These are phyloP conservation scores for Hyperopisus bebe DNA, from an alignment of 2,113 vertebrate genomes.

Conservation along the genomic window DNA sequence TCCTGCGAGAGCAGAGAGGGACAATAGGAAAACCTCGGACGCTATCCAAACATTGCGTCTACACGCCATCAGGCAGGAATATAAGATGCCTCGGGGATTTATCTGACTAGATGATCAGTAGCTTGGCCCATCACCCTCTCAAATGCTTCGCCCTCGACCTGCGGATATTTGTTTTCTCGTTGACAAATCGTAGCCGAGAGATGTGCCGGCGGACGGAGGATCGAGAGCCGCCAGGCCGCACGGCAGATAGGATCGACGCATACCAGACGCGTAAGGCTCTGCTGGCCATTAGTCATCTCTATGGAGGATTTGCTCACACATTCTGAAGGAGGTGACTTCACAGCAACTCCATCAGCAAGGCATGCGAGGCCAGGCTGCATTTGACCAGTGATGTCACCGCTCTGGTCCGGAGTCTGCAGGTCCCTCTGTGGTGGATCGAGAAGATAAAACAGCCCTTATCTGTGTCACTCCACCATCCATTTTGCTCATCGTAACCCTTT, in stretches of 20 bases:
- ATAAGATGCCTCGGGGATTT: not conserved
- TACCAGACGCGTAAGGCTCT: not conserved
- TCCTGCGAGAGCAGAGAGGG: not conserved
- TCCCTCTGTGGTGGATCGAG: not conserved
- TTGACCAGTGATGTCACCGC: slow-evolving; percentile 28
- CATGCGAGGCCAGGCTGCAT: slow-evolving; percentile 20
- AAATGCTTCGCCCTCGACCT: not conserved
- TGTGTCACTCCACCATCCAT: not conserved
- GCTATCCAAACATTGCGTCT: not conserved
- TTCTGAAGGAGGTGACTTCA: slow-evolving; percentile 30
- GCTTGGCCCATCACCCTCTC: not conserved
- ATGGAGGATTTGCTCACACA: not conserved
- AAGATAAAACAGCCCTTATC: not conserved
- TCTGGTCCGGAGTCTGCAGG: not conserved
- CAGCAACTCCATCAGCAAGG: slow-evolving; percentile 19
- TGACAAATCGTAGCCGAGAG: not conserved
- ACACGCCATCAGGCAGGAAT: not conserved
- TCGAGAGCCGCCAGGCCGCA: not conserved
- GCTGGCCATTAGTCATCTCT: slow-evolving; percentile 5
- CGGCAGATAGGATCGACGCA: not conserved
- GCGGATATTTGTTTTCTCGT: not conserved
- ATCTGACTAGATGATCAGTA: not conserved
- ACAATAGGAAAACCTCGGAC: not conserved
- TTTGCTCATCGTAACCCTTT: not conserved
- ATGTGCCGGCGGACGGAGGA: too few relatives aligned